Conservation (phyloP, 2,888 invertebrate species). For the Volucella inflata region DNA sequence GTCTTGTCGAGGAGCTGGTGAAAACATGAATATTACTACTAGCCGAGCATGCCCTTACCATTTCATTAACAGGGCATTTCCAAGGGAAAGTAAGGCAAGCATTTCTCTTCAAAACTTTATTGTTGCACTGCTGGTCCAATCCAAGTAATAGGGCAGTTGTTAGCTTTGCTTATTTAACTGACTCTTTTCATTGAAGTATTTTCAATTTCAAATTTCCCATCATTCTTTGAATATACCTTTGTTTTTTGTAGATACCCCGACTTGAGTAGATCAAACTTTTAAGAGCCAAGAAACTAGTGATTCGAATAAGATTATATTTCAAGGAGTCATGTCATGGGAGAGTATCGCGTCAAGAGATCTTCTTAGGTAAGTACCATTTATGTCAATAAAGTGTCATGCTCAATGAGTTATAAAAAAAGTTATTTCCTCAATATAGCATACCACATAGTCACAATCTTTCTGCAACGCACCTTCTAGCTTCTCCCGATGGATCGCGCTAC, state of each 20-base stretch:
- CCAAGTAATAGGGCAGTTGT: too few species aligned
- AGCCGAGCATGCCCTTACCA: too few species aligned
- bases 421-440: conserved; percentile 84
- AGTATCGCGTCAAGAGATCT: conserved; percentile 92
- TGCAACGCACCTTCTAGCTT: conserved; percentile 91
- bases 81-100: too few species aligned
- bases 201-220: too few species aligned
- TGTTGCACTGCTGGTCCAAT: too few species aligned
- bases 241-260: not conserved
- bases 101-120: too few species aligned
- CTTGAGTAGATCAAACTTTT: not conserved
- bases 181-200: too few species aligned
- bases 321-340: conserved; percentile 91
- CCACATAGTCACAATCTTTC: conserved; percentile 92
- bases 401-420: not conserved
- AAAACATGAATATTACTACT: too few species aligned
- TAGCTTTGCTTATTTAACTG: too few species aligned
- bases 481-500: conserved; percentile 92
- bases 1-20: too few species aligned
- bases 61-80: too few species aligned
- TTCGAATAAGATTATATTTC: conserved; percentile 73
- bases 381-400: not conserved
- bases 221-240: too few species aligned
- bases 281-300: conserved; percentile 19
- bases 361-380: conserved; percentile 87